A percentile compares a stretch with the other conserved stretches of the same genome.
Evolutionary conservation across 2,113 vertebrate genomes (phyloP).

Genomic region (Aldabrachelys gigantea): DNA sequence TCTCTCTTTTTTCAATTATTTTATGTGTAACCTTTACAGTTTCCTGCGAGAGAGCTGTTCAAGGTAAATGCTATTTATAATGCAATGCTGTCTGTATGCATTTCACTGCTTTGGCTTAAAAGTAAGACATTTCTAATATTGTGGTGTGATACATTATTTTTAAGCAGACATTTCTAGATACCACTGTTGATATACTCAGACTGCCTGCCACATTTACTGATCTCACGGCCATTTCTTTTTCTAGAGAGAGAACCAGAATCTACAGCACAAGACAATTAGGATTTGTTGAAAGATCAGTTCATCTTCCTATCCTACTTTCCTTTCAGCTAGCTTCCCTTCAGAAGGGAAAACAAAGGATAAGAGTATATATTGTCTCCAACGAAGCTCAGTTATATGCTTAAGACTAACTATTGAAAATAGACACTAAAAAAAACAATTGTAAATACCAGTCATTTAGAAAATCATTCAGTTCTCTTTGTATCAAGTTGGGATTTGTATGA

Average conservation of each 20-base stretch:
- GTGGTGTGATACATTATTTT: background rate
- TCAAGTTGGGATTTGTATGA: background rate
- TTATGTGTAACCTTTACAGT: background rate
- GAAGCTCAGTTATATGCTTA: background rate
- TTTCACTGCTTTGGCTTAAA: background rate
- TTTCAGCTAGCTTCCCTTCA: background rate
- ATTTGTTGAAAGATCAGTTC: background rate
- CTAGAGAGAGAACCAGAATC: background rate
- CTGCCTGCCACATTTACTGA: background rate
- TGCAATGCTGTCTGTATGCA: background rate
- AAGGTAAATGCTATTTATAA: background rate
- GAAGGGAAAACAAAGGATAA: background rate
- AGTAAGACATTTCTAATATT: background rate
- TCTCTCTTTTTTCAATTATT: background rate
- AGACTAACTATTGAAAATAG: background rate
- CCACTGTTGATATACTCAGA: background rate
- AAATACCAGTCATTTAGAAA: background rate
- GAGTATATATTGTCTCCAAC: background rate
- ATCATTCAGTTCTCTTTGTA: background rate
- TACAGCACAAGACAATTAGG: background rate
- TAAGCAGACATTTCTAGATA: background rate
- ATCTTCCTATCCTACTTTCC: background rate
- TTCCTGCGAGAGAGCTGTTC: background rate
- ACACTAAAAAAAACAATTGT: background rate
- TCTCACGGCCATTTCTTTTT: background rate